These are phyloP conservation scores for Osmerus eperlanus DNA, from an alignment of 2,113 vertebrate genomes.

Conservation along the genomic window DNA sequence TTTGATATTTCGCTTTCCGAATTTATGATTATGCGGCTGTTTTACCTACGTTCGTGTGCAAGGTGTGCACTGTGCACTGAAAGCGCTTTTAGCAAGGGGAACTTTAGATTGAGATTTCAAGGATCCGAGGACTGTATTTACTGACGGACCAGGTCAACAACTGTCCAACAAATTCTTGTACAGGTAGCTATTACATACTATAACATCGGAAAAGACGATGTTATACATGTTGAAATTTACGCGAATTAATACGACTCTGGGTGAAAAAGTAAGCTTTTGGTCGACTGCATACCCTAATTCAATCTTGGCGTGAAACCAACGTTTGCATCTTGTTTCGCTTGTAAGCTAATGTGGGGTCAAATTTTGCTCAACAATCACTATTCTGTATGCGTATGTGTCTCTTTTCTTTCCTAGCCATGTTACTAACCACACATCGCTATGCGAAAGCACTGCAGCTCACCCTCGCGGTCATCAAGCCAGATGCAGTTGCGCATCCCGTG, in stretches of 20 bases:
- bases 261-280: too few relatives aligned
- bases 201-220: too few relatives aligned
- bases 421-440: constrained; percentile 40
- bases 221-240: too few relatives aligned
- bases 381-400: background rate
- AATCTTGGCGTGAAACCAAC: too few relatives aligned
- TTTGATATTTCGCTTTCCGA: too few relatives aligned
- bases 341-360: background rate
- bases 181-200: background rate
- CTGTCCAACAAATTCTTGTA: background rate
- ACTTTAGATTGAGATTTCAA: background rate
- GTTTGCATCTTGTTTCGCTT: too few relatives aligned
- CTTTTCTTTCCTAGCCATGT: constrained; percentile 38
- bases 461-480: constrained; percentile 88
- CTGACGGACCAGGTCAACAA: background rate
- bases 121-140: background rate
- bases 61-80: too few relatives aligned
- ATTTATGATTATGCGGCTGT: too few relatives aligned
- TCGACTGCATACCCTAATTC: too few relatives aligned
- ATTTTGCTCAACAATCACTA: background rate
- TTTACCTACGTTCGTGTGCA: too few relatives aligned
- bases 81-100: background rate
- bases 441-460: constrained; percentile 83
- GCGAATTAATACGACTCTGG: too few relatives aligned
- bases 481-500: constrained; percentile 86